Evolutionary conservation across 2,888 invertebrate species (phyloP), one percentile per base, ranked within the genome.

Genomic region (Pandemis heparana): DNA sequence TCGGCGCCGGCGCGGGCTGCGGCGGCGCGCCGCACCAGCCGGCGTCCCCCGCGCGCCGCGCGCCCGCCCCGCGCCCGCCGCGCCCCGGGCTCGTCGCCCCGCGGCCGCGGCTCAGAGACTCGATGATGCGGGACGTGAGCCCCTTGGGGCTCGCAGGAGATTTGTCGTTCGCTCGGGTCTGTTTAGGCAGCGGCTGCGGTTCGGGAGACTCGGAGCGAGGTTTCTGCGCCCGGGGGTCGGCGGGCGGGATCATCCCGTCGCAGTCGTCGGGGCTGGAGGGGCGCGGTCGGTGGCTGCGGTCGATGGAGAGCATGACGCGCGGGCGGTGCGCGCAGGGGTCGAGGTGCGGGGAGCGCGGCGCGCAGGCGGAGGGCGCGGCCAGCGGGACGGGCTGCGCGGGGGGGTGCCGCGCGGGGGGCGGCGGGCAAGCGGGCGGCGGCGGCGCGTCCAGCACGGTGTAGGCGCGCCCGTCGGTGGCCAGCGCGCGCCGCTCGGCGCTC

Each of bases 91-190:
- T 32, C 14, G 32, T 18, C 41, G 59, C 23, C 14, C 70, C 43
- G 46, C 65, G 51, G 23, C 64, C 71, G 51, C 71, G 43, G 23
- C 60, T 41, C 23, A 71, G 16, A n/a, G 71, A 12, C 10, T 71
- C 66, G 51, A 71, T 61, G 12, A 71, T 71, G 60, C 71, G 71
- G 0, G 66, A 61, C n/a, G 65, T 71, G 43, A 66, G 60, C 0
- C 61, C 61, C 61, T 71, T 71, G 38, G 43, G 16, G 32, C 16
- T 43, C 38, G 32, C 38, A 18, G 41, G 10, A 5, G 62, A 5
- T 6, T n/a, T 46, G 6, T n/a, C 39, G 14, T 38, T 53, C 18
- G 12, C 41, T 7, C 46, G 46, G 10, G 5, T 65, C 4, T 43
- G 38, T 16, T 65, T 38, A 4, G 60, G 32, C 23, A 23, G 43